Evolutionary conservation across 2,888 invertebrate species (phyloP).

Genomic region (Dysmachus trigonus): DNA sequence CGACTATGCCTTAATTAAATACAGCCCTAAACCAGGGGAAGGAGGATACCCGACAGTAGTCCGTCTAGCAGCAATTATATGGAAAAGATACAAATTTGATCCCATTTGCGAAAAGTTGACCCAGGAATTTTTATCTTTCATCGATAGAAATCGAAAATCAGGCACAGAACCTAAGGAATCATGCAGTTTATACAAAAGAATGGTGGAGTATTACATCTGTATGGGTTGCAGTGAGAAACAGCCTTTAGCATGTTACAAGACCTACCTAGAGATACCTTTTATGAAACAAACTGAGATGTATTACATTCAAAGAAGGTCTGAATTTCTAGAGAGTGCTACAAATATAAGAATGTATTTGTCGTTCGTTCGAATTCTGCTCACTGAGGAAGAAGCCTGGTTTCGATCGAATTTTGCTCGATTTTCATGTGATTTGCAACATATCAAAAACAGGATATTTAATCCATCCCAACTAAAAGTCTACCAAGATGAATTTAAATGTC

Average conservation of each 20-base stretch:
- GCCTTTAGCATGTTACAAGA: not conserved
- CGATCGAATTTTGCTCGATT: not conserved
- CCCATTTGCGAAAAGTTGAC: not conserved
- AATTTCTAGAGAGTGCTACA: not conserved
- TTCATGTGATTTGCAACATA: not conserved
- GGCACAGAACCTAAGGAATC: not conserved
- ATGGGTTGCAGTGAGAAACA: not conserved
- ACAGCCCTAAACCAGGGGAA: not conserved
- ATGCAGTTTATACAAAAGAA: not conserved
- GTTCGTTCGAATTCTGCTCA: not conserved
- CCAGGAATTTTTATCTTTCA: not conserved
- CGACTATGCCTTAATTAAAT: not conserved
- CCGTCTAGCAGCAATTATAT: not conserved
- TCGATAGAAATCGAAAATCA: not conserved
- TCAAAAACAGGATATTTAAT: not conserved
- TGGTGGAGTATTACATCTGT: not conserved
- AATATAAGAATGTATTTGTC: not conserved
- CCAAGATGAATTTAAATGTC: not conserved
- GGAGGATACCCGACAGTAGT: not conserved
- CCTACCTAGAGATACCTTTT: not conserved
- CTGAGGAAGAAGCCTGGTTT: not conserved
- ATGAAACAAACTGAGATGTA: not conserved
- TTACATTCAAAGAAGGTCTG: not conserved
- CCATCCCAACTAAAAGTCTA: not conserved
- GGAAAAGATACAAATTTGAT: not conserved